Conservation (phyloP, 2,113 vertebrate genomes). For the Sula dactylatra region DNA sequence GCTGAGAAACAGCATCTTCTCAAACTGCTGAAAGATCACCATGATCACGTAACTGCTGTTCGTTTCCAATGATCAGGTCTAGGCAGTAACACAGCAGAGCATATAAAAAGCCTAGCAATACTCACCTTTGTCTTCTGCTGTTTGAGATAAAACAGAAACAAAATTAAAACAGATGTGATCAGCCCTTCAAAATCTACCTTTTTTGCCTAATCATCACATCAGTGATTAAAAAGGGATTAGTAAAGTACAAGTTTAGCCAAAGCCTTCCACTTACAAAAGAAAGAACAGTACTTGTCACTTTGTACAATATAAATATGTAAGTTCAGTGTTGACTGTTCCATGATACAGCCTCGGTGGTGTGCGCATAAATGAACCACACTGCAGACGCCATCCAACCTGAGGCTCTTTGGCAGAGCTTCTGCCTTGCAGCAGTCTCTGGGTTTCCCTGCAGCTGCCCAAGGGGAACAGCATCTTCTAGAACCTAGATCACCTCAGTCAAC, state of each 20-base stretch:
- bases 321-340: background rate
- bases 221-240: background rate
- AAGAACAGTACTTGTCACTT: background rate
- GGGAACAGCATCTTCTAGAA: background rate
- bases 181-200: background rate
- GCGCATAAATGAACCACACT: fast-evolving
- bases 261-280: background rate
- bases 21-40: background rate
- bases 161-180: background rate
- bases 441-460: background rate
- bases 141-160: constrained; percentile 42
- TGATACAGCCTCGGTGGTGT: fast-evolving
- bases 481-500: background rate
- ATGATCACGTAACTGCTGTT: background rate
- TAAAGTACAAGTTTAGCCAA: background rate
- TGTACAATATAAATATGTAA: background rate
- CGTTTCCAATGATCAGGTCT: background rate
- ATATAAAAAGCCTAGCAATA: background rate
- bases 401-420: background rate
- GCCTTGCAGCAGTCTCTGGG: background rate
- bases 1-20: background rate
- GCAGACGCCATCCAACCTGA: background rate
- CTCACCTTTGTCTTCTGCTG: constrained; percentile 49
- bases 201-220: background rate
- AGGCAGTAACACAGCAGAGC: background rate